Percentiles rank a stretch among this genome's conserved stretches.
phyloP scores from a whole-genome alignment of 2,888 invertebrate genomes.

The Philhelius pedissequus region DNA sequence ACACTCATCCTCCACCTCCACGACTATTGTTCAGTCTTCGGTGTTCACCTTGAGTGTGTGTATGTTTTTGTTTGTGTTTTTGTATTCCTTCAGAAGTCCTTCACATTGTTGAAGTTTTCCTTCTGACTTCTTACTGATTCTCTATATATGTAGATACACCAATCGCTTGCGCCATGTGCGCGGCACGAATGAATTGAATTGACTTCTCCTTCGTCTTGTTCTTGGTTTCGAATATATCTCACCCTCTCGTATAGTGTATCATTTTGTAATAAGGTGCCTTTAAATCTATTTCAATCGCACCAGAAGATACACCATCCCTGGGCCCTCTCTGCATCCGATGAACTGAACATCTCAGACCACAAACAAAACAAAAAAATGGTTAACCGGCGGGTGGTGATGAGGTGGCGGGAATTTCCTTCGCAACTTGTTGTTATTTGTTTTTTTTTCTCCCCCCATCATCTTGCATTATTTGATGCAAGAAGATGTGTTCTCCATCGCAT shows the following conservation, averaged over 20 bases:
- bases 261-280: conserved; percentile 67
- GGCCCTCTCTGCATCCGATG: not conserved
- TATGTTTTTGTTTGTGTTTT: not conserved
- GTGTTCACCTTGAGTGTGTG: not conserved
- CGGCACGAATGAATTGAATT: conserved; percentile 44
- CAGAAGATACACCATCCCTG: conserved; percentile 23
- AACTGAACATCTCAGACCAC: not conserved
- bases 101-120: conserved; percentile 42
- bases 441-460: conserved; percentile 17
- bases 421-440: conserved; percentile 65
- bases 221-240: not conserved
- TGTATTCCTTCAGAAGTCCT: conserved; percentile 52
- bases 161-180: conserved; percentile 5
- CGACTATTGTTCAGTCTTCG: conserved; percentile 47
- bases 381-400: conserved; percentile 9
- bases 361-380: not conserved
- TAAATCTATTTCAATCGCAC: conserved; percentile 63
- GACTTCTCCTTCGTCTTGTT: conserved; percentile 6
- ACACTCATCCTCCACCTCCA: not conserved
- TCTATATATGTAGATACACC: not conserved
- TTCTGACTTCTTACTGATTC: conserved; percentile 10
- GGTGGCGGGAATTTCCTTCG: conserved; percentile 36
- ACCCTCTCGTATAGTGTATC: conserved; percentile 34
- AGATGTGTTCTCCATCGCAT: conserved; percentile 56
- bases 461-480: conserved; percentile 32